Evolutionary conservation across 2,113 vertebrate genomes (phyloP), one percentile per base, ranked within the genome.

Genomic region (Neodon shergylaensis): DNA sequence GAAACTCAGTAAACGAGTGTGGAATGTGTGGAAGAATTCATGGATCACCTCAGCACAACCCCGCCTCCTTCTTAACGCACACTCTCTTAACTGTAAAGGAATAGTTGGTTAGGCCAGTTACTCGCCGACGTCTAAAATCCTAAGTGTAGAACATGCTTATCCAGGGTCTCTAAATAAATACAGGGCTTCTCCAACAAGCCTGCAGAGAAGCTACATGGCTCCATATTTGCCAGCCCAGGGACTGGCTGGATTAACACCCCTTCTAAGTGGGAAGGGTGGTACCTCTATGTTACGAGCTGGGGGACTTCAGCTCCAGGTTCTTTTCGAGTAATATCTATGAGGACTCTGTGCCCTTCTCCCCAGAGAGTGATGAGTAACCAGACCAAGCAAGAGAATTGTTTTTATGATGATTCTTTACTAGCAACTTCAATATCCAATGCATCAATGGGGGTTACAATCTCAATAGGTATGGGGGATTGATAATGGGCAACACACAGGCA

Each of bases 171-270:
- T 36, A 76, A 42, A 44, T 54, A 61, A 44, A 39, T 10, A 54
- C 42, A n/a, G 26, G n/a, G 74, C 14, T 2, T 11, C 8, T 24
- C 11, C 44, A 36, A 6, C 24, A 28, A 31, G 42, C 9, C 2
- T 26, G 52, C 39, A 54, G n/a, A 92, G 54, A 47, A 68, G 5
- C 31, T 42, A 19, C 73, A 24, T 1, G 2, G 39, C 52, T 68
- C 54, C 5, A 0, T 39, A 36, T 74, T 31, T 31, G 70, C 13
- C 73, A 6, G 73, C 24, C 39, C 31, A 0, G 58, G 88, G 61
- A 33, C 5, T 1, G 9, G 39, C 39, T 17, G 4, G 0, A 7
- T 12, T 49, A 33, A 7, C 12, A 16, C 24, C 8, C 12, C 24
- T 78, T 44, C n/a, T 26, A 2, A 28, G 19, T 17, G 1, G 13